Evolutionary conservation across 2,113 vertebrate species (phyloP), one percentile per base, ranked within the genome.

Genomic region (Grammomys dolichurus): DNA sequence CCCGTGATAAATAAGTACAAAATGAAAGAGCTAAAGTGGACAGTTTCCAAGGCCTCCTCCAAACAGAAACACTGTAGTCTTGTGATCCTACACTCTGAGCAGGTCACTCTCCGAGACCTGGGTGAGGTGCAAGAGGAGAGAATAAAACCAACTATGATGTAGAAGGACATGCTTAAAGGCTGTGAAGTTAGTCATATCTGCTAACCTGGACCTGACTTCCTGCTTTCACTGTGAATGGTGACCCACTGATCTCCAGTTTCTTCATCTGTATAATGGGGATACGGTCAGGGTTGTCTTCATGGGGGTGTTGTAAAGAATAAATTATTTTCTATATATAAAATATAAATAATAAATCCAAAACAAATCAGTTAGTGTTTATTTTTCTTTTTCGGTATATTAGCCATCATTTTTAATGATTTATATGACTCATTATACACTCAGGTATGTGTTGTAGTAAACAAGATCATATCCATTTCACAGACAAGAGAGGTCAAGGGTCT

Each of bases 341-440:
- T 63, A 43, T 36, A 63, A 75, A 87, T 3, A 24, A 5, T 17
- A 1, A 73, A 17, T 48, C 67, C 51, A 87, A 5, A 90, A 54
- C 9, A 80, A 94, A 80, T 26, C 12, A 96, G 20, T 5, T n/a
- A 54, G 46, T 33, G 33, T 11, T 89, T 58, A n/a, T 84, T 63
- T 85, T 81, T 20, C 48, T 69, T 48, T 75, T 65, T 31, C 2
- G 12, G 13, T 76, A 31, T 40, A 28, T 77, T 26, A 54, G 40
- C 12, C 31, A 75, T 73, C 69, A 54, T 82, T 95, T n/a, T 16
- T 89, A 86, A 90, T n/a, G 81, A 54, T 85, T 90, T 43, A 43
- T 1, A 65, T 26, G 36, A 13, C 36, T 89, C 20, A 12, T 26
- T n/a, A 93, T n/a, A 87, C 77, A 40, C 48, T 78, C 51, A 63